These are phyloP conservation scores for Cepaea nemoralis DNA, from an alignment of 1,140 invertebrate genomes.

Conservation along the genomic window DNA sequence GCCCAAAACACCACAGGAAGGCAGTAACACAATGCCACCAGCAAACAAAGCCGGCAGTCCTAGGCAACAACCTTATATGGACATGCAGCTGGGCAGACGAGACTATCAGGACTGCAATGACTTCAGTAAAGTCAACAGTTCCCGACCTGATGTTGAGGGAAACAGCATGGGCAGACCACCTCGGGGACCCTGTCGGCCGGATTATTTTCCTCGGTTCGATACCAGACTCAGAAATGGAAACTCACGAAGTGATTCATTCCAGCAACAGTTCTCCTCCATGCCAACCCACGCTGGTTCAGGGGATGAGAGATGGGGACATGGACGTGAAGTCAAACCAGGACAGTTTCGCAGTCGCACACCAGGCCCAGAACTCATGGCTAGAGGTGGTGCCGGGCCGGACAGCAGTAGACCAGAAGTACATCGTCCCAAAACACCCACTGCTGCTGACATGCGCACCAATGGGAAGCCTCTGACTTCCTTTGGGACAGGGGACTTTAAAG, in stretches of 20 bases:
- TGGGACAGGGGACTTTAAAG: conserved; percentile 36
- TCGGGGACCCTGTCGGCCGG: conserved; percentile 55
- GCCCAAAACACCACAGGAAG: conserved; percentile 59
- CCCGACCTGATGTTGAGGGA: conserved; percentile 25
- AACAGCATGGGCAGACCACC: conserved; percentile 56
- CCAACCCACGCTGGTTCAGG: conserved; percentile 50
- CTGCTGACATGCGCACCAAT: conserved; percentile 66
- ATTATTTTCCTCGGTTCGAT: conserved; percentile 50
- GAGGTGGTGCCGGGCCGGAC: conserved; percentile 50
- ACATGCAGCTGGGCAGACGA: conserved; percentile 53
- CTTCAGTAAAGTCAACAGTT: conserved; percentile 48
- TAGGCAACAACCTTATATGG: conserved; percentile 42
- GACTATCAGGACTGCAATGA: conserved; percentile 42
- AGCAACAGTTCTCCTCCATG: conserved; percentile 41
- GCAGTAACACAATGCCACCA: conserved; percentile 45
- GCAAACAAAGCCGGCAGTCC: conserved; percentile 32
- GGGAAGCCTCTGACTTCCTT: conserved; percentile 51
- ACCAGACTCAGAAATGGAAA: conserved; percentile 5
- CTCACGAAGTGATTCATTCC: conserved; percentile 19
- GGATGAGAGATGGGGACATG: conserved; percentile 51
- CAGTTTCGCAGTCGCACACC: conserved; percentile 70
- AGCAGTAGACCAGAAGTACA: conserved; percentile 35
- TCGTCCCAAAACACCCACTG: conserved; percentile 70
- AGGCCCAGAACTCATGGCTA: conserved; percentile 68
- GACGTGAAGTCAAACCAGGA: conserved; percentile 58